These are phyloP conservation scores for Neoarius graeffei DNA, from an alignment of 2,113 vertebrate species.

Conservation along the genomic window DNA sequence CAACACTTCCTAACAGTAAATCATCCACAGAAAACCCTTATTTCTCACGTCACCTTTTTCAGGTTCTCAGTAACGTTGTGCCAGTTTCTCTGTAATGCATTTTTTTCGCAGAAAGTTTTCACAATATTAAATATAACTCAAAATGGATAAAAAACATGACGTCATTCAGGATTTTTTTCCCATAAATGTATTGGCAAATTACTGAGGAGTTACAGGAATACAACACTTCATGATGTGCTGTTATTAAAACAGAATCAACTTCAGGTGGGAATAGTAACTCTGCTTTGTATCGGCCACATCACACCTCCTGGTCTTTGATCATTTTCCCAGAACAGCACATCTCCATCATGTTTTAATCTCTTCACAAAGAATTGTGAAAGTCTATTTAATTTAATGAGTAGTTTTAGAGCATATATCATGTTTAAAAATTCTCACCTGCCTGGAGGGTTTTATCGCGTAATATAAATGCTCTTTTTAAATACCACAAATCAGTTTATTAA, in stretches of 20 bases:
- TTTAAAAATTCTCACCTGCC: neutral
- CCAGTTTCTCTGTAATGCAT: neutral
- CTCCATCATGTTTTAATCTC: neutral
- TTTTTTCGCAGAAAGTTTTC: neutral
- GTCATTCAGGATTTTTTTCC: neutral
- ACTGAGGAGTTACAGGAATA: neutral
- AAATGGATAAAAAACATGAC: neutral
- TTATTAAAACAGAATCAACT: neutral
- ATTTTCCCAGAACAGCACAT: neutral
- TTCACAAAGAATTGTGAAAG: neutral
- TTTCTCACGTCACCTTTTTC: neutral
- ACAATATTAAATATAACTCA: neutral
- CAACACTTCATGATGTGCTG: neutral
- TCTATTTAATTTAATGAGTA: neutral
- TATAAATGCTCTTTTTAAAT: constrained; percentile 13
- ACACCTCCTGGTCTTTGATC: neutral
- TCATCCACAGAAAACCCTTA: neutral
- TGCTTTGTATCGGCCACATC: neutral
- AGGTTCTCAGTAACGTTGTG: neutral
- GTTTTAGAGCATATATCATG: neutral
- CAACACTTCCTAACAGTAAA: neutral
- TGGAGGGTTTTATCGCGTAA: neutral
- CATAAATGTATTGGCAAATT: neutral
- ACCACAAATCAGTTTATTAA: constrained; percentile 17
- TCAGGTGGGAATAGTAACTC: neutral